A percentile compares a stretch with the other conserved stretches of the same genome.
Conservation (phyloP, 2,797 vertebrate genomes). For the Champsocephalus gunnari region DNA sequence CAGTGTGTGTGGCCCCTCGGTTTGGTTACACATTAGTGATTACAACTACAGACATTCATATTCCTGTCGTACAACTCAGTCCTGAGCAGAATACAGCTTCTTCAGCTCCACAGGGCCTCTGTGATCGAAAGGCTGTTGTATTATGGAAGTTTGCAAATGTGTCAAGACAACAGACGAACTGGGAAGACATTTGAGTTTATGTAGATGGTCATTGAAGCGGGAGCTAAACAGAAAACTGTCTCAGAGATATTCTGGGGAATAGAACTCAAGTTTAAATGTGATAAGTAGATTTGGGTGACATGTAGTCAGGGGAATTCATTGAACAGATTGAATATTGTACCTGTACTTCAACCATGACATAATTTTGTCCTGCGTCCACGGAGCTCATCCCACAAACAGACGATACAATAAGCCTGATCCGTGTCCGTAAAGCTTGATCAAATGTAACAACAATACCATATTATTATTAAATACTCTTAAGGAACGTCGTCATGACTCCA, state of each 20-base stretch:
- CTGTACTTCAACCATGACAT: background rate
- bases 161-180: background rate
- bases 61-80: too few species aligned
- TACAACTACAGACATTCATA: too few species aligned
- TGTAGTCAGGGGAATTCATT: background rate
- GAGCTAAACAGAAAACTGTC: background rate
- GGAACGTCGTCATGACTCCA: background rate
- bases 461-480: background rate
- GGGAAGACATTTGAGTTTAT: background rate
- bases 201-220: background rate
- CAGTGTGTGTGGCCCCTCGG: background rate
- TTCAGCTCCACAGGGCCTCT: too few species aligned
- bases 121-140: too few species aligned
- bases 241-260: background rate
- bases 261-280: background rate
- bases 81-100: too few species aligned
- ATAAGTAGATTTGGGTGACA: background rate
- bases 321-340: too few species aligned
- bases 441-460: background rate
- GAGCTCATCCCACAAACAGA: background rate
- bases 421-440: background rate
- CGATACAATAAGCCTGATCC: too few species aligned
- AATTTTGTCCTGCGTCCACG: background rate
- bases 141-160: too few species aligned
- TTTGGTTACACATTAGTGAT: too few species aligned